Conservation (phyloP, 2,797 vertebrate species). For the Rhynchonycteris naso region DNA sequence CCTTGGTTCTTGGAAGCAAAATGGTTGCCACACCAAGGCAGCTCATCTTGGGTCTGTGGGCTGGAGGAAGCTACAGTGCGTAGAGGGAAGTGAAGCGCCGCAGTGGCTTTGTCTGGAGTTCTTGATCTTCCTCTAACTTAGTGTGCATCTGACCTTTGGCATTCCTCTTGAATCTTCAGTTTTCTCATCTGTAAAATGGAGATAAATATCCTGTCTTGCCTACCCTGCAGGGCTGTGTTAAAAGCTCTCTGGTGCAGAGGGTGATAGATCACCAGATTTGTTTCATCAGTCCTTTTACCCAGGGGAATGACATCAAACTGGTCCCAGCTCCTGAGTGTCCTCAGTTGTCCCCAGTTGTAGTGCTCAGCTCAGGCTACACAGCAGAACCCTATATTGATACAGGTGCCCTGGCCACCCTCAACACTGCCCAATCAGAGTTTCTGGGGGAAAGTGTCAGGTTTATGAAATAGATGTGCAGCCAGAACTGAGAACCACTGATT, state of each 20-base stretch:
- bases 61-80: background rate
- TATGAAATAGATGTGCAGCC: background rate
- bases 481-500: background rate
- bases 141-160: background rate
- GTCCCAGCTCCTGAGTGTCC: accelerated
- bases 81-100: background rate
- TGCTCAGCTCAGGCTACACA: background rate
- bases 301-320: background rate
- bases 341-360: background rate
- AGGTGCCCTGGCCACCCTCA: background rate
- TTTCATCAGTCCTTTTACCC: background rate
- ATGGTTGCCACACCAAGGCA: background rate
- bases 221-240: background rate
- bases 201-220: background rate
- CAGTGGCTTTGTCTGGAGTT: background rate
- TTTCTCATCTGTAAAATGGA: slow-evolving; percentile 40
- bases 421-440: background rate
- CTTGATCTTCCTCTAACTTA: background rate
- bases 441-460: background rate
- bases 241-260: background rate
- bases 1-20: background rate
- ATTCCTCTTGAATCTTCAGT: slow-evolving; percentile 14
- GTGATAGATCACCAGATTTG: background rate
- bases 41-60: background rate
- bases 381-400: background rate